Base-by-base conservation (phyloP, 2,113 vertebrate genomes). In the Potamarius usumacintae region DNA sequence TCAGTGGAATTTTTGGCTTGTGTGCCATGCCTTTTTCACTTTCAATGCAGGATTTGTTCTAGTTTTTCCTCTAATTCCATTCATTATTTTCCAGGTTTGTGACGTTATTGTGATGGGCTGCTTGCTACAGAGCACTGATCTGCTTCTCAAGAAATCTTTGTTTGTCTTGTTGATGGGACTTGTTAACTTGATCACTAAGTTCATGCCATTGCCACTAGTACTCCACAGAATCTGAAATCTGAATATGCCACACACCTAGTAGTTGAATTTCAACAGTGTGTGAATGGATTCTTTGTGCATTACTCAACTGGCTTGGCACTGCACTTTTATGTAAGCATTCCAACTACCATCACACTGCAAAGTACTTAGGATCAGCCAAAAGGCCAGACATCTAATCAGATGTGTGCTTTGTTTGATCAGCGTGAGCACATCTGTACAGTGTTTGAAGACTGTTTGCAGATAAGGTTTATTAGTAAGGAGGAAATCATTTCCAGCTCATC, bases 381-480 rank as follows among this genome's bases (percentile, higher is more conserved):
- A 89, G 57, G 67, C 34, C 83, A 86, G 71, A 89, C 83, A 90
- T 89, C 86, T 84, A 84, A 90, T 90, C 89, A 53, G 83, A 84
- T 81, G 62, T 4, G 60, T 76, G 50, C 55, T 76, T 55, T 50
- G 83, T 91, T 90, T 90, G 90, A 91, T 91, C 86, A 91, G 42
- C 8, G 1, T 58, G 9, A 71, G 34, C 72, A 78, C 86, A 89
- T 89, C 81, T 87, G 87, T 85, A 65, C 65, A 69, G 34, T 58
- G 71, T 84, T 82, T 89, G 77, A 72, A 79, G 52, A 58, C 83
- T 72, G 17, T 25, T 80, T 81, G 27, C 42, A 25, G 87, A 89
- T 85, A 90, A 84, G 57, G 72, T 60, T 78, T 84, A 62, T 69
- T 77, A 65, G 74, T 42, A 8, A n/a, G 17, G 14, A 58, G 67